Percentiles rank a stretch among this genome's conserved stretches.
These are phyloP conservation scores for Stenodema calcarata DNA, from an alignment of 2,888 invertebrate genomes.

Conservation along the genomic window DNA sequence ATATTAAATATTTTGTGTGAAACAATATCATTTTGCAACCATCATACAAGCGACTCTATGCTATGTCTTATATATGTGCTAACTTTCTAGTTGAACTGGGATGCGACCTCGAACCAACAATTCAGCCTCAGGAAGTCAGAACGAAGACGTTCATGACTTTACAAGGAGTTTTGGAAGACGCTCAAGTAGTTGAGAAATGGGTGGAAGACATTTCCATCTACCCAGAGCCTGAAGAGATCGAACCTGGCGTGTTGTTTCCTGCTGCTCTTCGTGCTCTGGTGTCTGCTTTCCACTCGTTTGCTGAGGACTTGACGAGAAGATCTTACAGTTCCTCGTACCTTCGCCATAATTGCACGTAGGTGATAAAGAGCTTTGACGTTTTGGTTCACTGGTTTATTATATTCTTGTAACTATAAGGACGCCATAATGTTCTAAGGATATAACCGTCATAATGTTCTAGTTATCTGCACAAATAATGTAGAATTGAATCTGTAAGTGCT, in stretches of 20 bases:
- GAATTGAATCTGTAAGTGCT: too few species aligned
- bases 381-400: too few species aligned
- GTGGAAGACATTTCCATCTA: conserved; percentile 1
- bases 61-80: not conserved
- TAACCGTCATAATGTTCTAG: too few species aligned
- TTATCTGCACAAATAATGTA: too few species aligned
- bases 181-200: conserved; percentile 3
- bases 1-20: too few species aligned
- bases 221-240: conserved; percentile 39
- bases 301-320: conserved; percentile 57
- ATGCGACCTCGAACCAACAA: not conserved
- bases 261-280: conserved; percentile 45
- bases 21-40: too few species aligned
- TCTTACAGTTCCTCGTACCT: conserved; percentile 55
- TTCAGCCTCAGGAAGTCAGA: not conserved
- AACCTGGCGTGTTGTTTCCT: conserved; percentile 32
- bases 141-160: conserved; percentile 28
- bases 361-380: not conserved
- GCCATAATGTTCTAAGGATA: too few species aligned
- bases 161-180: conserved; percentile 8
- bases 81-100: not conserved
- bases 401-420: too few species aligned
- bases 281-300: conserved; percentile 54
- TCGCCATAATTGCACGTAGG: conserved; percentile 48
- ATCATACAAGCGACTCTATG: too few species aligned